phyloP scores from a whole-genome alignment of 2,797 vertebrate genomes.

The Geotrypetes seraphini region DNA sequence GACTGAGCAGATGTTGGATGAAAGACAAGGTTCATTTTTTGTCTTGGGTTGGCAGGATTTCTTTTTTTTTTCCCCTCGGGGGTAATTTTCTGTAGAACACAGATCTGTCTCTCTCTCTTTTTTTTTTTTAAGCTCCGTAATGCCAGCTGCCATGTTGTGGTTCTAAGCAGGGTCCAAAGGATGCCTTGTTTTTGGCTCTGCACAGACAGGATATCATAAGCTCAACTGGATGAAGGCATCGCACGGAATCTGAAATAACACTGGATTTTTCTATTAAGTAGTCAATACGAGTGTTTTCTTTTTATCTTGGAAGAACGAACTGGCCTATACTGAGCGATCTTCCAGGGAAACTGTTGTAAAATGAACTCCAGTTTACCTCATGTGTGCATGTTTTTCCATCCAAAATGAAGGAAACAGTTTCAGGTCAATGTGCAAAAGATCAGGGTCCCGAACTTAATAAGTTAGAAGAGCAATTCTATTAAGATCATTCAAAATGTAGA shows the following conservation, averaged over 20 bases:
- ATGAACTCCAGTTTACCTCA: no score
- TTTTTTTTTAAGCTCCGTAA: neutral
- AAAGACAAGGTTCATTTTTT: neutral
- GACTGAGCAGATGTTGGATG: conserved; percentile 11
- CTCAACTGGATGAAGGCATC: conserved; percentile 3
- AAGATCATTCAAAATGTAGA: no score
- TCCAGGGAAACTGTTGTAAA: no score
- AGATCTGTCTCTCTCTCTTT: no score
- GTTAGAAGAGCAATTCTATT: no score
- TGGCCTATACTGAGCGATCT: no score
- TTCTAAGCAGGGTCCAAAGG: conserved; percentile 6
- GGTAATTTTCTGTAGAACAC: neutral
- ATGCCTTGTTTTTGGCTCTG: neutral
- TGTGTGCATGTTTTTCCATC: no score
- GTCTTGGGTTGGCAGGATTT: neutral
- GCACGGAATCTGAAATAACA: neutral
- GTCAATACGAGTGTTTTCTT: no score
- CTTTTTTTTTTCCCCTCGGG: conserved; percentile 4
- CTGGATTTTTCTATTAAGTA: neutral
- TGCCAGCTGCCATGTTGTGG: neutral
- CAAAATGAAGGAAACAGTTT: no score
- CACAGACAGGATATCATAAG: neutral
- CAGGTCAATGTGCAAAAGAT: no score
- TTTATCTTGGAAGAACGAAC: neutral
- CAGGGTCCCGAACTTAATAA: no score